A percentile compares a stretch with the other conserved stretches of the same genome.
Conservation (phyloP, 2,113 vertebrate genomes). For the Nanger granti region DNA sequence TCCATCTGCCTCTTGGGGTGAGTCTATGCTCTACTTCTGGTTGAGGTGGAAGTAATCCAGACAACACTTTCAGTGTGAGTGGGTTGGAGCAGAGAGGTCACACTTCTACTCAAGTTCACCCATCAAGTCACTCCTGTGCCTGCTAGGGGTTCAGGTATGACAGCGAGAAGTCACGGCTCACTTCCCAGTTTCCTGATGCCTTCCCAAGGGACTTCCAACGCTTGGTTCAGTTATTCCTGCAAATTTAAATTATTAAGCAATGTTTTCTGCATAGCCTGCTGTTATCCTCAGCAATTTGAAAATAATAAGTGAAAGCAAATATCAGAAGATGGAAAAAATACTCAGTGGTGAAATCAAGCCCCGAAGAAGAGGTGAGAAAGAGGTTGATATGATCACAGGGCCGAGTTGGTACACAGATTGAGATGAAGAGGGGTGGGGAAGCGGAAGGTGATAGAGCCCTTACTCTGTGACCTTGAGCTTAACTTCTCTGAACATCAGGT, state of each 20-base stretch:
- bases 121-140: neutral
- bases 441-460: fast-evolving
- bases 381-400: fast-evolving
- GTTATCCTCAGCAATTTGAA: neutral
- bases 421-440: fast-evolving
- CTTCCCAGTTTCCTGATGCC: neutral
- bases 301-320: neutral
- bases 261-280: neutral
- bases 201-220: neutral
- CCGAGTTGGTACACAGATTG: fast-evolving
- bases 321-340: neutral
- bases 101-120: fast-evolving
- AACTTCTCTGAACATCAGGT: neutral
- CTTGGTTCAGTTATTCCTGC: neutral
- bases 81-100: neutral
- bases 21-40: neutral
- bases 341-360: neutral
- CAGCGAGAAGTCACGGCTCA: too few relatives aligned
- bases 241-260: neutral
- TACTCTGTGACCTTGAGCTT: neutral
- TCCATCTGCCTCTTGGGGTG: neutral
- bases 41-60: neutral
- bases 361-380: neutral
- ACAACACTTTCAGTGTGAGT: neutral
- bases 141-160: neutral